Conservation (phyloP, 1,140 invertebrate genomes). For the Tribolium madens region DNA sequence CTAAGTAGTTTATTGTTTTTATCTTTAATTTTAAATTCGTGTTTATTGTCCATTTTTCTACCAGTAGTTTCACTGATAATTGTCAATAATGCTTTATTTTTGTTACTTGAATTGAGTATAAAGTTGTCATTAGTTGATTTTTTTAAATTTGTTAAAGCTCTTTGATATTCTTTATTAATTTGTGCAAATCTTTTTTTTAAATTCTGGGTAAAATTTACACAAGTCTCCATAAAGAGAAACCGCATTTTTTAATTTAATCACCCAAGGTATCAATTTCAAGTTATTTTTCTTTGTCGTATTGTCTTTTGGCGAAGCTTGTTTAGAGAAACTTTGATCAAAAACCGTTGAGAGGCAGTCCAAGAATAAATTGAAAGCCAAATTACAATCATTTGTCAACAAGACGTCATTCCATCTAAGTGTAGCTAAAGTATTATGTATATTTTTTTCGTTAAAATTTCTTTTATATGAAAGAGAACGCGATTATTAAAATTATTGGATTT, state of each 20-base stretch:
- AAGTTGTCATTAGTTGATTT: background rate
- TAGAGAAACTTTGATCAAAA: background rate
- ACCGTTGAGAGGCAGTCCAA: background rate
- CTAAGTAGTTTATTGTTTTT: background rate
- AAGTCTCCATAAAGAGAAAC: slow-evolving; percentile 4
- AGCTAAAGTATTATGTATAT: background rate
- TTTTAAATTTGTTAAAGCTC: background rate
- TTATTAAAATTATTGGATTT: background rate
- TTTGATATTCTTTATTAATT: background rate
- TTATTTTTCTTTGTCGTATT: background rate
- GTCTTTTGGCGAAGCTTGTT: background rate
- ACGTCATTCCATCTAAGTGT: background rate
- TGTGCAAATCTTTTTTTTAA: background rate
- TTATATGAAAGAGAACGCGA: background rate
- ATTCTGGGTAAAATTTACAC: slow-evolving; percentile 1
- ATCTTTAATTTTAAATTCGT: background rate
- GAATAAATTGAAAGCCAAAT: background rate
- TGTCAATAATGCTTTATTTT: slow-evolving; percentile 7
- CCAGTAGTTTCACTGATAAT: background rate
- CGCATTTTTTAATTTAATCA: background rate
- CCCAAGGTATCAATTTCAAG: background rate
- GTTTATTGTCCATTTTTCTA: background rate
- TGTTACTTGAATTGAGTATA: slow-evolving; percentile 1
- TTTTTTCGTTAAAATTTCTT: slow-evolving; percentile 7
- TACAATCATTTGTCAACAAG: background rate